These are phyloP conservation scores for Serrognathus titanus DNA, from an alignment of 2,888 invertebrate species.

Conservation along the genomic window DNA sequence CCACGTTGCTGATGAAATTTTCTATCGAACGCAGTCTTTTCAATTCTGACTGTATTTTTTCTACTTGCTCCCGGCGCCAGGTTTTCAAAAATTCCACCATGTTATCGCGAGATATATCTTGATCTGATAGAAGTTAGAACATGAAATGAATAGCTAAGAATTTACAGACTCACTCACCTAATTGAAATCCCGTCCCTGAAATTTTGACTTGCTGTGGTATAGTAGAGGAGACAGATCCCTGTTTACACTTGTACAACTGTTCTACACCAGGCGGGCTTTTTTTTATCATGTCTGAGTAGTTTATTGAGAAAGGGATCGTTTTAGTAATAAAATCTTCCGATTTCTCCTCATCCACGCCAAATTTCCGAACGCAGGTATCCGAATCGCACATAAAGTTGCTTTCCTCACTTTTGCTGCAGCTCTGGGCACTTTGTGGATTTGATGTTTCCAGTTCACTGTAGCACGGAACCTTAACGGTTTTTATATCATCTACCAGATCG, in stretches of 20 bases:
- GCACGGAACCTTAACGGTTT: slow-evolving; percentile 4
- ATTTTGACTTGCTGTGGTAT: neutral
- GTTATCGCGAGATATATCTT: slow-evolving; percentile 32
- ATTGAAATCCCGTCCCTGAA: slow-evolving; percentile 1
- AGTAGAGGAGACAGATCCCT: neutral
- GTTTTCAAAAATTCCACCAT: slow-evolving; percentile 36
- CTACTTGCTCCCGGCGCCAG: slow-evolving; percentile 41
- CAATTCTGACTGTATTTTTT: slow-evolving; percentile 40
- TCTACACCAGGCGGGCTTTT: slow-evolving; percentile 9
- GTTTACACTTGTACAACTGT: slow-evolving; percentile 7
- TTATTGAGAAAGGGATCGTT: slow-evolving; percentile 39
- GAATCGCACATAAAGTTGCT: neutral
- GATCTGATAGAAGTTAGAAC: slow-evolving; percentile 17
- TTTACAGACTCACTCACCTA: slow-evolving; percentile 1
- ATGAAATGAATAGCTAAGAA: neutral
- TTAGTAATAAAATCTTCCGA: slow-evolving; percentile 25
- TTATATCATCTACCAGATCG: slow-evolving; percentile 29
- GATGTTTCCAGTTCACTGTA: neutral
- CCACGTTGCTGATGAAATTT: slow-evolving; percentile 37
- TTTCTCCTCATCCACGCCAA: neutral
- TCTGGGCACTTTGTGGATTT: neutral
- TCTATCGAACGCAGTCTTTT: slow-evolving; percentile 40
- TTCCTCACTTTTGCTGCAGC: neutral
- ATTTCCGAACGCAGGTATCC: neutral
- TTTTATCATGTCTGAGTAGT: slow-evolving; percentile 38